These are phyloP conservation scores for Allolobophora icterica DNA, from an alignment of 2,888 invertebrate species.

Conservation along the genomic window DNA sequence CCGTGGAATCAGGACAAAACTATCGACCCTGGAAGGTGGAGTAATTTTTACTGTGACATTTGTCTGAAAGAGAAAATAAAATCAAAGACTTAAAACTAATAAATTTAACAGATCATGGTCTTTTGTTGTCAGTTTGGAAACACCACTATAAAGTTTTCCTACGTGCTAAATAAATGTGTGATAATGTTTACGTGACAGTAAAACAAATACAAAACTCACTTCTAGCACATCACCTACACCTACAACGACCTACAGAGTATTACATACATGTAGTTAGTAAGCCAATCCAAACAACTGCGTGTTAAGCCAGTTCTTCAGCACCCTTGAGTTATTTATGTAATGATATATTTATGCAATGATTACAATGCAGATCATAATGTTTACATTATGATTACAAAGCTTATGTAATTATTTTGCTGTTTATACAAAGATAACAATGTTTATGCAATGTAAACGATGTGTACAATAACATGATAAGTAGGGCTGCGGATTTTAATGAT, in stretches of 20 bases:
- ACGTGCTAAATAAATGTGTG: not conserved
- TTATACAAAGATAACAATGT: not conserved
- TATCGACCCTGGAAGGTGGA: not conserved
- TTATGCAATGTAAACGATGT: not conserved
- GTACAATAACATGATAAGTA: too few species aligned
- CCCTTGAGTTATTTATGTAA: not conserved
- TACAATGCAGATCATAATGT: not conserved
- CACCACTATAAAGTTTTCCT: not conserved
- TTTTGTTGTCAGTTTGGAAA: not conserved
- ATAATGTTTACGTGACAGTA: not conserved
- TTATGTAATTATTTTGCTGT: not conserved
- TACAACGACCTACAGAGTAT: not conserved
- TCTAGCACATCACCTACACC: not conserved
- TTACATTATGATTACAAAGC: not conserved
- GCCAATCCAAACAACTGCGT: not conserved
- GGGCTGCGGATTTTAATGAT: too few species aligned
- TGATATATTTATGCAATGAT: not conserved
- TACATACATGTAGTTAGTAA: not conserved
- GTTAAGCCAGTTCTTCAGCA: too few species aligned
- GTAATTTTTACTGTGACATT: not conserved
- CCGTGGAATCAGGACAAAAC: not conserved
- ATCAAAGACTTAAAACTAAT: not conserved
- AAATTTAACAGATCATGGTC: not conserved
- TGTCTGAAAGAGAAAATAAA: not conserved
- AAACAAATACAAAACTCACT: not conserved